Conservation (phyloP, 1,140 invertebrate genomes). For the Halictus rubicundus region DNA sequence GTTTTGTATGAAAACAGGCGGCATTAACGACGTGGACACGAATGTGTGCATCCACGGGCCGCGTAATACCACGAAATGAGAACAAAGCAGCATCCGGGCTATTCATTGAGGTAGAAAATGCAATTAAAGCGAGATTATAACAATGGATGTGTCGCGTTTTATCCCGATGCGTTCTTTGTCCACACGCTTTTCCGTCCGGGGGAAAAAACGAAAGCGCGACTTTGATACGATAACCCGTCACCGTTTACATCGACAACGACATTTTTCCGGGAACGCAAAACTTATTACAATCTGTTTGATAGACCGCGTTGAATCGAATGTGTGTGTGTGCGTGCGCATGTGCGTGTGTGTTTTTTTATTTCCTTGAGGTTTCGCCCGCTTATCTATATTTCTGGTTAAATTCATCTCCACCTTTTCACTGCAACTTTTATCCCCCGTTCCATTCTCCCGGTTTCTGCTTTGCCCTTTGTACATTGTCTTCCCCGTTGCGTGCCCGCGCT, state of each 20-base stretch:
- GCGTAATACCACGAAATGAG: slow-evolving; percentile 50
- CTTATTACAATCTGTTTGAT: slow-evolving; percentile 25
- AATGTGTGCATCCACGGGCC: background rate
- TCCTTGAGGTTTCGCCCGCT: background rate
- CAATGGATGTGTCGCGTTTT: slow-evolving; percentile 55
- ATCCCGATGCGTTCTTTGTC: slow-evolving; percentile 20
- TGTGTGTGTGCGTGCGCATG: too few species aligned
- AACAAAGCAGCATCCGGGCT: slow-evolving; percentile 49
- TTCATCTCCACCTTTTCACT: background rate
- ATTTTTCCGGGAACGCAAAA: slow-evolving; percentile 4
- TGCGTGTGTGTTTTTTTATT: background rate
- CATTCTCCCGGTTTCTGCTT: background rate
- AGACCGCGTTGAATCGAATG: background rate
- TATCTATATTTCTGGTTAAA: background rate
- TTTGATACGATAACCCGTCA: slow-evolving; percentile 35
- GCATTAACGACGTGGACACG: slow-evolving; percentile 38
- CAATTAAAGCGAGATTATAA: slow-evolving; percentile 64
- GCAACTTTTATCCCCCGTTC: background rate
- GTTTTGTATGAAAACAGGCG: slow-evolving; percentile 37
- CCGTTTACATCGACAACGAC: slow-evolving; percentile 35
- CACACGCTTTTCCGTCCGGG: background rate
- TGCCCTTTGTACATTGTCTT: background rate
- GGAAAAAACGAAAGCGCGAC: slow-evolving; percentile 12
- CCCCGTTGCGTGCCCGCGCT: too few species aligned
- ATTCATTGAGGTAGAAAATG: slow-evolving; percentile 57